phyloP scores from a whole-genome alignment of 2,113 vertebrate genomes.

The Cyprinodon tularosa region DNA sequence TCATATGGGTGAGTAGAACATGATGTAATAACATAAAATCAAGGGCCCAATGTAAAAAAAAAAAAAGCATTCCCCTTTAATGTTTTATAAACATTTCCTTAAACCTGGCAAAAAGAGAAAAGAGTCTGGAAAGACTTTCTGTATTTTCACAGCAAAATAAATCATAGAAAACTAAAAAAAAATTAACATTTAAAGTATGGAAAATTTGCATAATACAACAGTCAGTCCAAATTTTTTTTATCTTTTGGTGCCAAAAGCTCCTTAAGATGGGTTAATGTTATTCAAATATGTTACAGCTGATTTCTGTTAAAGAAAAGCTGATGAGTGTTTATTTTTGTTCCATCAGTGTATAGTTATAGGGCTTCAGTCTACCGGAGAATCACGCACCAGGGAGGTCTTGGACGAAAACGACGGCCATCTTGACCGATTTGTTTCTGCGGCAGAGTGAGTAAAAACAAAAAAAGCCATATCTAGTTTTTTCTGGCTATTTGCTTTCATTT shows the following conservation, averaged over 20 bases:
- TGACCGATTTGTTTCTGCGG: conserved; percentile 94
- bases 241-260: neutral
- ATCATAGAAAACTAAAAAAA: too few relatives aligned
- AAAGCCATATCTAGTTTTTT: neutral
- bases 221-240: neutral
- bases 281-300: neutral
- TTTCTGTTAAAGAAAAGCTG: neutral
- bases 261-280: neutral
- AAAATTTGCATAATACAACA: too few relatives aligned
- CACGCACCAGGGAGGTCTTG: conserved; percentile 93
- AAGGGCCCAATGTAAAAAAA: too few relatives aligned
- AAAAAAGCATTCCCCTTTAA: too few relatives aligned
- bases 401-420: conserved; percentile 93
- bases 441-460: conserved; percentile 84
- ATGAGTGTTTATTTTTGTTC: neutral
- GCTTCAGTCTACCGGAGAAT: conserved; percentile 96
- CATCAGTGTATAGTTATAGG: conserved; percentile 93
- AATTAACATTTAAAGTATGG: too few relatives aligned
- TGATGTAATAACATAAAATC: too few relatives aligned
- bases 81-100: too few relatives aligned
- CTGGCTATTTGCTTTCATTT: neutral
- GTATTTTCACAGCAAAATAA: too few relatives aligned
- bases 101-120: too few relatives aligned
- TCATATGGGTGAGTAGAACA: too few relatives aligned
- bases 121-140: too few relatives aligned